These are phyloP conservation scores for Lydus trimaculatus DNA, from an alignment of 2,888 invertebrate species.

Conservation along the genomic window DNA sequence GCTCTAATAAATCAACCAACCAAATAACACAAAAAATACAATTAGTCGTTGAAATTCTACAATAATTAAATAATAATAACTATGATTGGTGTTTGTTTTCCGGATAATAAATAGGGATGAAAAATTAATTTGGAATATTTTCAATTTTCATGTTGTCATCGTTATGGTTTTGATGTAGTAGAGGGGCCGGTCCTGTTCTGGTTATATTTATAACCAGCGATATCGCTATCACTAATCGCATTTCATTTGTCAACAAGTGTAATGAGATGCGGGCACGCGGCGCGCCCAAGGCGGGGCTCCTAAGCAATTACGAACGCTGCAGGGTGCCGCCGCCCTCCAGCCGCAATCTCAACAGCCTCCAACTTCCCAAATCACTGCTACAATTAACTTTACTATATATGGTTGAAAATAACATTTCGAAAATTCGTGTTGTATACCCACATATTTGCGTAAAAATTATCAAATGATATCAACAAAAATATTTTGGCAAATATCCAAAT, in stretches of 20 bases:
- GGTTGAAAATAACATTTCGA: not conserved
- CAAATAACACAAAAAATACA: not conserved
- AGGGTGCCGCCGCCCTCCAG: slow-evolving; percentile 51
- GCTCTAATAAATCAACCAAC: slow-evolving; percentile 14
- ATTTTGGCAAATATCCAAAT: not conserved
- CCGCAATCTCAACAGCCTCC: slow-evolving; percentile 42
- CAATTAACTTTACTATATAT: slow-evolving; percentile 8
- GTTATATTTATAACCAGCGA: slow-evolving; percentile 29
- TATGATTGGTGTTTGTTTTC: too few species aligned
- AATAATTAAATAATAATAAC: not conserved
- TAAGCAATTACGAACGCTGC: slow-evolving; percentile 57
- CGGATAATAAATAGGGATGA: too few species aligned
- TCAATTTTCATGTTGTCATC: not conserved
- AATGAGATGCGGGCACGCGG: slow-evolving; percentile 61
- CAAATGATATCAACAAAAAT: too few species aligned
- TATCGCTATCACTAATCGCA: slow-evolving; percentile 48
- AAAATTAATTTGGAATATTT: not conserved
- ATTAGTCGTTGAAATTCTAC: not conserved
- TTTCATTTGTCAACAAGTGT: slow-evolving; percentile 61
- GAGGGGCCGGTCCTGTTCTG: not conserved
- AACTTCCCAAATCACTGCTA: slow-evolving; percentile 3
- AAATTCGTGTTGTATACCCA: too few species aligned
- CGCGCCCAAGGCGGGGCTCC: slow-evolving; percentile 58
- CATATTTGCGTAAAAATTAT: too few species aligned
- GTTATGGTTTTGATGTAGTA: not conserved